Evolutionary conservation across 2,888 invertebrate species (phyloP).

Genomic region (Clepsis dumicolana): DNA sequence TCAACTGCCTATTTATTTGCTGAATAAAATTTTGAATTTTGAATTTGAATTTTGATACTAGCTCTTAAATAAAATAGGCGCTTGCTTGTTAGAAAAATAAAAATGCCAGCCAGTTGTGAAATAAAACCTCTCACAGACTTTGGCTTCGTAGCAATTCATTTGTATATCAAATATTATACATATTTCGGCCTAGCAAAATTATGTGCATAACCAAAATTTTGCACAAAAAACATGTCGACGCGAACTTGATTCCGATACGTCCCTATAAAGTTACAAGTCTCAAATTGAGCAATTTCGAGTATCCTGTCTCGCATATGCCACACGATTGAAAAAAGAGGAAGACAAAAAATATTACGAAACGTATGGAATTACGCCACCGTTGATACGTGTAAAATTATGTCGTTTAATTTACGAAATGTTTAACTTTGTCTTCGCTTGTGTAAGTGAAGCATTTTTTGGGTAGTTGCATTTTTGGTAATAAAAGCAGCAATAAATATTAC

Average conservation of each 20-base stretch:
- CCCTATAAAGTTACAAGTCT: conserved; percentile 76
- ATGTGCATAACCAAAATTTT: conserved; percentile 15
- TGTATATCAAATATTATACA: background rate
- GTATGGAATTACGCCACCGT: conserved; percentile 55
- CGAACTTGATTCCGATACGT: conserved; percentile 73
- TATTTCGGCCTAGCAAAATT: background rate
- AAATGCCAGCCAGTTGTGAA: no score
- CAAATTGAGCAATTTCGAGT: conserved; percentile 78
- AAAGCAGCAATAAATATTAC: no score
- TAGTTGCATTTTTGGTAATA: no score
- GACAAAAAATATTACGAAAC: conserved; percentile 68
- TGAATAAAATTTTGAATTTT: no score
- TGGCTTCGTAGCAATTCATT: no score
- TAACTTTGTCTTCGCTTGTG: no score
- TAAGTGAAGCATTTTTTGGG: no score
- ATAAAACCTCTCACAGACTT: no score
- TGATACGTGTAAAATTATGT: background rate
- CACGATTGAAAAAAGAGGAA: conserved; percentile 55
- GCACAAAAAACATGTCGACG: conserved; percentile 60
- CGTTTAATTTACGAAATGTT: background rate
- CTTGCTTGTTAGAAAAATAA: no score
- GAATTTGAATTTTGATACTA: no score
- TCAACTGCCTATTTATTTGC: no score
- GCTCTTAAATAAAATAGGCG: no score
- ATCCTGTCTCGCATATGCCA: conserved; percentile 81